Evolutionary conservation across 1,140 invertebrate genomes (phyloP), one percentile per base, ranked within the genome.

Genomic region (Cecropterus lyciades): DNA sequence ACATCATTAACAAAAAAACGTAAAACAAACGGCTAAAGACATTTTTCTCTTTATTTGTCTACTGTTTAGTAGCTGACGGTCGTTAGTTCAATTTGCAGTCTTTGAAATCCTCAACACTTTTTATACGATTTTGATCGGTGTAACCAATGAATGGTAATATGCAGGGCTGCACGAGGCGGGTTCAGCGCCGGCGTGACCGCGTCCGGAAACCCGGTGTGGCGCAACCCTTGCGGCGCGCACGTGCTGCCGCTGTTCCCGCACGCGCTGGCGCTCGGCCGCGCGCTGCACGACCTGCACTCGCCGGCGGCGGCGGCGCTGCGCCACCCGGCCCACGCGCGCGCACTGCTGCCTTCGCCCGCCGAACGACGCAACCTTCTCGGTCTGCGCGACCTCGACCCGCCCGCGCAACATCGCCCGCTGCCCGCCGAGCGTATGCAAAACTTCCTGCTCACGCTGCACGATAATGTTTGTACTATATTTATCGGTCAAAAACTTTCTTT

Each of bases 191-290:
- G 95, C 8, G 93, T 95, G 33, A 96, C 95, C 3, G 94, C 95
- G 67, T 93, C 95, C 33, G 96, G 96, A 10, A 96, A 96, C 89
- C 95, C 95, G 6, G 93, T 97, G 0, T 96, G 96, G 87, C 93
- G 97, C 24, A 98, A 98, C 93, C 97, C 97, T 30, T 96, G 97
- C 16, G 95, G 96, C 6, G 94, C 95, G 24, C 96, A 98, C 82
- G 94, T 98, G 67, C 93, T 97, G 67, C 96, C 96, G 1, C 81
- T 98, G 40, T 85, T 98, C 46, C 96, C 96, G 3, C 95, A 96
- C 68, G 93, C 98, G 1, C 94, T 98, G 20, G 93, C 94, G 7
- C 88, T 98, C 8, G 93, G 95, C 57, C 94, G 96, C 68, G 94
- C 96, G 7, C 94, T 97, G 73, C 98, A 98, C 89, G 95, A 95